Evolutionary conservation across 2,113 vertebrate species (phyloP), one percentile per base, ranked within the genome.

Genomic region (Mus spicilegus): DNA sequence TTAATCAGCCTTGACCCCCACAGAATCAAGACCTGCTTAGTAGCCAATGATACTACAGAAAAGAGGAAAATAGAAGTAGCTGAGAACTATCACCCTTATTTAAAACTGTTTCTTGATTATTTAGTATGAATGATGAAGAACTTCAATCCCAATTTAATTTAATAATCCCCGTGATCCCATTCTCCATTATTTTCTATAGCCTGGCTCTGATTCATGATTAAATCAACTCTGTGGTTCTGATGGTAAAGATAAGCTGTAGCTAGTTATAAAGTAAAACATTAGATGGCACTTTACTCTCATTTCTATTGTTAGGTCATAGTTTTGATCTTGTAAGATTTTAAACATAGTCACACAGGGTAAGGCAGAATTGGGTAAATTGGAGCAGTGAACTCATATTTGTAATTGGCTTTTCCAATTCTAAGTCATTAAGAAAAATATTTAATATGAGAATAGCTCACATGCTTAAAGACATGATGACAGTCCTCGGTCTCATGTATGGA

Each of bases 241-340:
- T 63, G 92, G 70, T 76, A 96, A 97, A 97, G 93, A 49, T 33
- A 94, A 87, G n/a, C 65, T 95, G 86, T 80, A 93, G 73, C 96
- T 90, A 82, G 10, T 30, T 42, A 36, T 30, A 39, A 61, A 51
- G 81, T 39, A 82, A n/a, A 87, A 86, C 16, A 70, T 80, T 70
- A 93, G 63, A 86, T 0, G 51, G 11, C 46, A 75, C 13, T 7
- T 72, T 95, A 88, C 93, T 28, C 87, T 96, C 91, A 78, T 76
- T 95, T 94, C 96, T 97, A 10, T 24, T 93, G 91, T 73, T 90
- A 46, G 58, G 73, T 89, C 5, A 2, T 69, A 95, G 78, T 70
- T 54, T 90, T 3, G 0, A 91, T 78, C 30, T 82, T 42, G 42
- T 0, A 70, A 30, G 0, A 90, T 97, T 87, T 85, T 97, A 3